phyloP scores from a whole-genome alignment of 2,888 invertebrate species.

The Lycaena phlaeas region DNA sequence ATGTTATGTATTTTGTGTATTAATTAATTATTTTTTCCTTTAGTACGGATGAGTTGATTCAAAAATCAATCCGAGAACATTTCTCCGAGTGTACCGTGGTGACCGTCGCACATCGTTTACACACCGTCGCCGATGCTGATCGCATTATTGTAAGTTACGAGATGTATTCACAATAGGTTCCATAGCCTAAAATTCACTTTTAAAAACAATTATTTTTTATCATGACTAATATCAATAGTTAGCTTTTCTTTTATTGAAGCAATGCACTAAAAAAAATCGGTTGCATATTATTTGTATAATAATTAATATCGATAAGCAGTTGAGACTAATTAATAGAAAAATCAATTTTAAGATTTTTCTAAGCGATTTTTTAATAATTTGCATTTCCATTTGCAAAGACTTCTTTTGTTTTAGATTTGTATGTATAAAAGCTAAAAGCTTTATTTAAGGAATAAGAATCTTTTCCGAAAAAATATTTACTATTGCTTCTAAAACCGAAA shows the following conservation, averaged over 20 bases:
- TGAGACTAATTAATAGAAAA: no score
- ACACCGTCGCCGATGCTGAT: constrained; percentile 92
- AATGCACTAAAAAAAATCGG: no score
- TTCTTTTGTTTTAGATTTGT: no score
- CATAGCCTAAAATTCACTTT: background rate
- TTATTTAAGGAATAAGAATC: background rate
- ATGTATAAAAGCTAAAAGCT: no score
- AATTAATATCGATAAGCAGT: no score
- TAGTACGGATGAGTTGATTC: constrained; percentile 88
- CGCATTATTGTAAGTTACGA: constrained; percentile 79
- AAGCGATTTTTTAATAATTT: background rate
- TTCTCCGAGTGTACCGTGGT: constrained; percentile 87
- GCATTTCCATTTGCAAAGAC: no score
- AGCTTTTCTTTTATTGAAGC: no score
- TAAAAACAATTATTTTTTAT: background rate
- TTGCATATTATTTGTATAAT: no score
- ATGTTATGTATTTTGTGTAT: no score
- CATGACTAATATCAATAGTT: no score
- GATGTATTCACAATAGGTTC: no score
- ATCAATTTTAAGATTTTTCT: background rate
- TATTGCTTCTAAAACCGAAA: constrained; percentile 2
- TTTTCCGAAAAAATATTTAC: background rate
- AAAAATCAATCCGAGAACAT: constrained; percentile 83
- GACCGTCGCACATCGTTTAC: constrained; percentile 90
- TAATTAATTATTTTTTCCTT: background rate